These are phyloP conservation scores for Cheilosia grossa DNA, from an alignment of 2,888 invertebrate species.

Conservation along the genomic window DNA sequence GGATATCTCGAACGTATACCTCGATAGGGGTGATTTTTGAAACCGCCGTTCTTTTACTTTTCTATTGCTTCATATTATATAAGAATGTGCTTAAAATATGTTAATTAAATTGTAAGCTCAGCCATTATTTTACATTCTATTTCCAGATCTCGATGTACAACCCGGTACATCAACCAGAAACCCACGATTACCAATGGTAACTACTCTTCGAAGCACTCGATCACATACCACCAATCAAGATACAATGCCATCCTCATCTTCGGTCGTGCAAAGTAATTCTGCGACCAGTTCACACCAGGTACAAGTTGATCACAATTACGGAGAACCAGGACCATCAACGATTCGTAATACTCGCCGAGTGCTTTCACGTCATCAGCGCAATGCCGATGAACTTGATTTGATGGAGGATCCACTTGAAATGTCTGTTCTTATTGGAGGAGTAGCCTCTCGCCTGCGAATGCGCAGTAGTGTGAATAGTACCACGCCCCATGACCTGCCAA, in stretches of 20 bases:
- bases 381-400: constrained; percentile 81
- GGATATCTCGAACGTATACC: no score
- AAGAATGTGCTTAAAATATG: background rate
- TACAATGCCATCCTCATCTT: constrained; percentile 60
- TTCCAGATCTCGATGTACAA: constrained; percentile 42
- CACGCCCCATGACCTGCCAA: constrained; percentile 35
- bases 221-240: constrained; percentile 60
- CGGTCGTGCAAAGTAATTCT: constrained; percentile 71
- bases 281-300: constrained; percentile 71
- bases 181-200: constrained; percentile 21
- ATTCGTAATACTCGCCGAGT: constrained; percentile 80
- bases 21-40: no score
- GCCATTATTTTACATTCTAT: background rate
- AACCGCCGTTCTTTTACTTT: background rate
- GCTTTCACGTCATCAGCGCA: constrained; percentile 82
- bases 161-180: constrained; percentile 22
- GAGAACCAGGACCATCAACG: constrained; percentile 79
- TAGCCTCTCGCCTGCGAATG: constrained; percentile 77
- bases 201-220: constrained; percentile 53
- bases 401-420: constrained; percentile 78
- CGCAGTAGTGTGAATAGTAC: constrained; percentile 71
- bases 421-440: constrained; percentile 76
- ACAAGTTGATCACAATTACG: constrained; percentile 82
- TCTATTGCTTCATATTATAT: background rate
- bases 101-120: background rate